Evolutionary conservation across 2,113 vertebrate species (phyloP).

Genomic region (Psophia crepitans): DNA sequence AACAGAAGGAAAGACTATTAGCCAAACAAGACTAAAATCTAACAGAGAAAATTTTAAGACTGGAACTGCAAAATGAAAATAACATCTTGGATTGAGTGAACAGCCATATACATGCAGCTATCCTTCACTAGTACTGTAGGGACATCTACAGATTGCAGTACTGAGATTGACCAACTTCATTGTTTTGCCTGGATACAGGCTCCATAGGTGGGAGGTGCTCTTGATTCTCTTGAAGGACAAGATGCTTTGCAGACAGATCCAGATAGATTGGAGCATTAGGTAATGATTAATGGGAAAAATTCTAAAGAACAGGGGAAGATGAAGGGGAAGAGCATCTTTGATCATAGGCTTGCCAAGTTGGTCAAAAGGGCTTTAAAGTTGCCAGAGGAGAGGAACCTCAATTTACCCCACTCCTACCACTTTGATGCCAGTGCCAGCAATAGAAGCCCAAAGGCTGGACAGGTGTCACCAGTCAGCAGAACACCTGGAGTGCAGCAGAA

Average conservation of each 20-base stretch:
- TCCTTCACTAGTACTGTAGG: neutral
- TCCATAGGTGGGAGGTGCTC: neutral
- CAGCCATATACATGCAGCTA: neutral
- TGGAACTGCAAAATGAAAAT: neutral
- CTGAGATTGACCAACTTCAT: neutral
- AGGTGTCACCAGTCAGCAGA: too few species aligned
- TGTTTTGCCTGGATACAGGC: neutral
- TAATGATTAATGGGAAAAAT: neutral
- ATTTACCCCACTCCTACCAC: too few species aligned
- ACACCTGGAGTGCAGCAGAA: too few species aligned
- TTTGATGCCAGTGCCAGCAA: too few species aligned
- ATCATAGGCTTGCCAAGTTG: too few species aligned
- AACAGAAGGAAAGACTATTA: neutral
- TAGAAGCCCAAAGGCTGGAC: too few species aligned
- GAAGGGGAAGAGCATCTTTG: too few species aligned
- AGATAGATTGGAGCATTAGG: neutral
- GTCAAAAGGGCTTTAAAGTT: too few species aligned
- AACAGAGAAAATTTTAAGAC: neutral
- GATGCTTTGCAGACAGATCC: neutral
- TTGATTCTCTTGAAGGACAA: neutral
- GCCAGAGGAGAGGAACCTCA: too few species aligned
- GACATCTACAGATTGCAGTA: neutral
- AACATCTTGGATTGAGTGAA: neutral
- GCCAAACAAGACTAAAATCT: neutral
- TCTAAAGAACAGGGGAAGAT: too few species aligned